phyloP scores from a whole-genome alignment of 2,888 invertebrate species.

The Spatulosminthurus flaviceps region DNA sequence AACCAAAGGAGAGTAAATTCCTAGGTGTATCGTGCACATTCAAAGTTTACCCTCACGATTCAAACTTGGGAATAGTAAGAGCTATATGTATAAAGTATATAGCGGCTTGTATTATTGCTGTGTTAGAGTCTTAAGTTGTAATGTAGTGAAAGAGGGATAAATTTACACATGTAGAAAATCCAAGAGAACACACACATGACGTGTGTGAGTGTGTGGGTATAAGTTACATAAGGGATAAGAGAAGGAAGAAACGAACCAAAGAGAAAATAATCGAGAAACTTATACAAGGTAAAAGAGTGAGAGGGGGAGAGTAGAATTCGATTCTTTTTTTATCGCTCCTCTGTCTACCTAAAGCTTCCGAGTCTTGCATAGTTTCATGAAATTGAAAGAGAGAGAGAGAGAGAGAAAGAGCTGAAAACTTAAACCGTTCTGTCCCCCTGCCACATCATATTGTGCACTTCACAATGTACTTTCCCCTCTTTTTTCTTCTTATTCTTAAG shows the following conservation, averaged over 20 bases:
- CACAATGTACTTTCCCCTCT: slow-evolving; percentile 13
- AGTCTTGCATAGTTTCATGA: slow-evolving; percentile 36
- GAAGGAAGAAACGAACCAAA: background rate
- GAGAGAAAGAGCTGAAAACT: slow-evolving; percentile 12
- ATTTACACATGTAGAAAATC: slow-evolving; percentile 18
- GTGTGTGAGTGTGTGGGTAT: background rate
- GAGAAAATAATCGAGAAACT: slow-evolving; percentile 41
- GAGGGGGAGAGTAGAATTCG: slow-evolving; percentile 33
- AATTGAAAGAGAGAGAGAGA: no score
- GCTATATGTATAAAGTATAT: no score
- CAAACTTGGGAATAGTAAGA: no score
- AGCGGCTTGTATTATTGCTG: no score
- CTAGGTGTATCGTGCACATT: background rate
- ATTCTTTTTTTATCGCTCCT: slow-evolving; percentile 42
- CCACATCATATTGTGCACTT: slow-evolving; percentile 10
- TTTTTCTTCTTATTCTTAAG: background rate
- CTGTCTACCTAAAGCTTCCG: background rate
- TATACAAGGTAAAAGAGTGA: slow-evolving; percentile 9
- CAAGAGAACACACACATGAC: slow-evolving; percentile 9
- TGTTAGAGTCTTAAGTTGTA: slow-evolving; percentile 8
- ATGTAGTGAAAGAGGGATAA: background rate
- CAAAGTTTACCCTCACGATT: background rate
- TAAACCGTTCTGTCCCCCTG: slow-evolving; percentile 14
- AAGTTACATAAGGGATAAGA: background rate
- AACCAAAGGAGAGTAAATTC: background rate